Percentiles rank a stretch among this genome's conserved stretches.
phyloP scores from a whole-genome alignment of 2,888 invertebrate genomes.

The Campoplex capitator region DNA sequence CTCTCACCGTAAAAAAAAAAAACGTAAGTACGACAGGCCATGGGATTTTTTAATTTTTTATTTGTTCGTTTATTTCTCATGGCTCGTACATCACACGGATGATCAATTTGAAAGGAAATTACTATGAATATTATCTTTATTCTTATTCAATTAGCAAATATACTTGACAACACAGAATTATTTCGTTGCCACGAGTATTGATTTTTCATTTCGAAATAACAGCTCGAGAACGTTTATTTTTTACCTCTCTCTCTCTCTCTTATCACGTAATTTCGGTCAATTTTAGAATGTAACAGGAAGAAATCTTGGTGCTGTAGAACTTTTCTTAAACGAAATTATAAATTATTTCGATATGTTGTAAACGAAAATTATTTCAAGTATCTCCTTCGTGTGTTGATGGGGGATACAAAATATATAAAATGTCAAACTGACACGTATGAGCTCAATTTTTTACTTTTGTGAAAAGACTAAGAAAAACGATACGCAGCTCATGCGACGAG shows the following conservation, averaged over 20 bases:
- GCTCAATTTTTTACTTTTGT: slow-evolving; percentile 53
- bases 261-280: slow-evolving; percentile 15
- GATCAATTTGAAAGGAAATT: neutral
- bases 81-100: neutral
- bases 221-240: slow-evolving; percentile 6
- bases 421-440: slow-evolving; percentile 28
- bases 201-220: slow-evolving; percentile 4
- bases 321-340: neutral
- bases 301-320: slow-evolving; percentile 30
- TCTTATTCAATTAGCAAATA: neutral
- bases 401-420: slow-evolving; percentile 10
- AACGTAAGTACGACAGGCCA: slow-evolving; percentile 43
- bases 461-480: slow-evolving; percentile 10
- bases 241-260: neutral
- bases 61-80: neutral
- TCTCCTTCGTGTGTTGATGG: neutral
- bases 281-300: slow-evolving; percentile 20
- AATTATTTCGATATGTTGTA: slow-evolving; percentile 13
- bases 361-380: slow-evolving; percentile 1
- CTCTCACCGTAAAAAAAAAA: slow-evolving; percentile 64
- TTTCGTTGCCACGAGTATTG: neutral
- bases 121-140: neutral
- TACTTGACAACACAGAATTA: neutral
- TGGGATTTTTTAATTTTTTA: neutral
- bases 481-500: slow-evolving; percentile 36